A percentile compares a stretch with the other conserved stretches of the same genome.
These are phyloP conservation scores for Diarsia dahlii DNA, from an alignment of 2,888 invertebrate species.

Conservation along the genomic window DNA sequence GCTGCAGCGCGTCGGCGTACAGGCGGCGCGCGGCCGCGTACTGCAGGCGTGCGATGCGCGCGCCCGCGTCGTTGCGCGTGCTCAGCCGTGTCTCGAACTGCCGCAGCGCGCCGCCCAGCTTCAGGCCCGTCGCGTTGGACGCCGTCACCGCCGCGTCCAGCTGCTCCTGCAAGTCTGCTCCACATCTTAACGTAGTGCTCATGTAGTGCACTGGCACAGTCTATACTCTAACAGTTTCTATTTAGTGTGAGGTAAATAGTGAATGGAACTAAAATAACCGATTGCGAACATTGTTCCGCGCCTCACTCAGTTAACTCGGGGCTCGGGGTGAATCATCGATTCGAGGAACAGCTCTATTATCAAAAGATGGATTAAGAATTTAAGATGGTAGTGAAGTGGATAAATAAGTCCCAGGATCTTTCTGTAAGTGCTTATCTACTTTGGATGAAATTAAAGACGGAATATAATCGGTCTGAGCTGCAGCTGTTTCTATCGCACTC, in stretches of 20 bases:
- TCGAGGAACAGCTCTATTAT: not conserved
- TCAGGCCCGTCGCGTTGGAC: constrained; percentile 88
- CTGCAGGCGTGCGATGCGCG: constrained; percentile 88
- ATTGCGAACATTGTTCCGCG: not conserved
- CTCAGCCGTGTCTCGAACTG: constrained; percentile 79
- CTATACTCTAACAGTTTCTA: not conserved
- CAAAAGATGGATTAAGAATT: not conserved
- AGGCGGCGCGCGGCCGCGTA: constrained; percentile 86
- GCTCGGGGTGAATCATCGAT: not conserved
- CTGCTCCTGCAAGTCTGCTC: constrained; percentile 91
- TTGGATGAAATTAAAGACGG: not conserved
- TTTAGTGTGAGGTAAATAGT: not conserved
- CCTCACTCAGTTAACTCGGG: not conserved
- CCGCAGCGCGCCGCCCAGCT: constrained; percentile 90
- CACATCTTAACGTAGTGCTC: not conserved
- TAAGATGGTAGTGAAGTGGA: not conserved
- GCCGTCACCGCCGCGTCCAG: constrained; percentile 90
- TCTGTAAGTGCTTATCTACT: not conserved
- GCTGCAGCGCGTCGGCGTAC: constrained; percentile 86
- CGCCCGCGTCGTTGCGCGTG: constrained; percentile 84
- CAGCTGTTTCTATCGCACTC: too few species aligned
- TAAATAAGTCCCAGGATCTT: not conserved
- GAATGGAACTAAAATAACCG: not conserved
- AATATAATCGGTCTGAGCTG: too few species aligned
- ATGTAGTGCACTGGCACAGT: not conserved